phyloP scores from a whole-genome alignment of 2,797 vertebrate genomes.

The Gymnoscopelus braueri region DNA sequence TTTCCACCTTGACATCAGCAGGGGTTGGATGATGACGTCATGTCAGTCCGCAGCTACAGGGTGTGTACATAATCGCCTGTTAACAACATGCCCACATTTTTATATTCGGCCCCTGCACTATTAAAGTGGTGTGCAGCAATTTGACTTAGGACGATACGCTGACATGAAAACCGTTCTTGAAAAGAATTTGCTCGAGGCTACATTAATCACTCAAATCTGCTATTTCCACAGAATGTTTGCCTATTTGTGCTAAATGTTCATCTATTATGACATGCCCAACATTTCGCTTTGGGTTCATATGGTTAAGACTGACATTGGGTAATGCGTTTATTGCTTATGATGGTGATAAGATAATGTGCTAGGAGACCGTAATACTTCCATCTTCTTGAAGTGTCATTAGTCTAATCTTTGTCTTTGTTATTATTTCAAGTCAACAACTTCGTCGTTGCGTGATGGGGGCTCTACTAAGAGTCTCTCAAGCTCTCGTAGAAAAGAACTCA shows the following conservation, averaged over 20 bases:
- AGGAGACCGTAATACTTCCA: conserved; percentile 15
- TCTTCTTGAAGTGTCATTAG: conserved; percentile 6
- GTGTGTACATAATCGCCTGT: conserved; percentile 74
- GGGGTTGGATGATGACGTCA: conserved; percentile 80
- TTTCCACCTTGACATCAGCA: conserved; percentile 67
- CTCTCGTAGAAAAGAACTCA: conserved; percentile 83
- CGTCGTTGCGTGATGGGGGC: conserved; percentile 77
- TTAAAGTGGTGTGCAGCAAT: background rate
- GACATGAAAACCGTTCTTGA: conserved; percentile 40
- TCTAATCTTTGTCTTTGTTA: conserved; percentile 36
- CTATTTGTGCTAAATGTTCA: no score
- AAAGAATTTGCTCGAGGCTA: conserved; percentile 1
- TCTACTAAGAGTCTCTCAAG: conserved; percentile 81
- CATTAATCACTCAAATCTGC: background rate
- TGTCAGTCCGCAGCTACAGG: conserved; percentile 83
- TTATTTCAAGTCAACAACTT: conserved; percentile 78
- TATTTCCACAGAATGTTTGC: no score
- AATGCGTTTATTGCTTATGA: conserved; percentile 15
- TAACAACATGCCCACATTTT: background rate
- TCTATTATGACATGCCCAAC: no score
- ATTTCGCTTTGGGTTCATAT: no score
- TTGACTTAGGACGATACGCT: conserved; percentile 9
- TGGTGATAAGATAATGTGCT: conserved; percentile 3
- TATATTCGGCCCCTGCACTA: conserved; percentile 13
- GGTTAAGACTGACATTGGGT: background rate